Conservation (phyloP, 2,797 vertebrate species). For the Anguilla obscura region DNA sequence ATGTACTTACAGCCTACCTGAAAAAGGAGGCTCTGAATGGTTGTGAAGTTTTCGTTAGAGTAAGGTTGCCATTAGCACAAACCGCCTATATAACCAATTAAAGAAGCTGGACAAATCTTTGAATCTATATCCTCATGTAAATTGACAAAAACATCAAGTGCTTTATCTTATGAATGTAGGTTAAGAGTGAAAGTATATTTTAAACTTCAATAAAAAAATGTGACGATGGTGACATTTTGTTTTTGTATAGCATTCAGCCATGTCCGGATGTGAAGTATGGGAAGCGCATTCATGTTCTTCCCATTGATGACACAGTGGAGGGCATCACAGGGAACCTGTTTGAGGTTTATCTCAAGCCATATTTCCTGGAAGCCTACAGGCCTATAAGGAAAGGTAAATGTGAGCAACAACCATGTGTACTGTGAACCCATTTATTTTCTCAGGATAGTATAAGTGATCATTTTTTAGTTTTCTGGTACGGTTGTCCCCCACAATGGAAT, state of each 20-base stretch:
- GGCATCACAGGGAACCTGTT: constrained; percentile 98
- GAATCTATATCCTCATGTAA: neutral
- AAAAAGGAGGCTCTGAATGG: neutral
- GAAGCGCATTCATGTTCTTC: constrained; percentile 97
- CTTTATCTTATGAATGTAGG: neutral
- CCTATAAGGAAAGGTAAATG: constrained; percentile 94
- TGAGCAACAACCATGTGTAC: neutral
- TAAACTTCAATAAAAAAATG: neutral
- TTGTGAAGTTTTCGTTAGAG: neutral
- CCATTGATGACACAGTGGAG: constrained; percentile 97
- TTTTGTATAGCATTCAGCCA: constrained; percentile 86
- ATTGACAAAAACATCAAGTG: neutral
- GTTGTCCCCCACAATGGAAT: neutral
- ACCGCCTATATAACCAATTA: neutral
- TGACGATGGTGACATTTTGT: neutral
- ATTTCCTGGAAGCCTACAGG: constrained; percentile 97
- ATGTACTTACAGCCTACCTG: neutral
- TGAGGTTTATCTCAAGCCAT: constrained; percentile 98
- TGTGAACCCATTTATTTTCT: neutral
- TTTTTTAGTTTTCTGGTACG: neutral
- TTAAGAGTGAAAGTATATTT: neutral
- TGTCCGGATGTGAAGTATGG: constrained; percentile 98
- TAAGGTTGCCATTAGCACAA: neutral
- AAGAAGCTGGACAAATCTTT: neutral
- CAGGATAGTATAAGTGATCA: neutral